Evolutionary conservation across 37 sponge, comb jelly and placozoan genomes (phyloP), one percentile per base, ranked within the genome.

Genomic region (Amphimedon queenslandica): DNA sequence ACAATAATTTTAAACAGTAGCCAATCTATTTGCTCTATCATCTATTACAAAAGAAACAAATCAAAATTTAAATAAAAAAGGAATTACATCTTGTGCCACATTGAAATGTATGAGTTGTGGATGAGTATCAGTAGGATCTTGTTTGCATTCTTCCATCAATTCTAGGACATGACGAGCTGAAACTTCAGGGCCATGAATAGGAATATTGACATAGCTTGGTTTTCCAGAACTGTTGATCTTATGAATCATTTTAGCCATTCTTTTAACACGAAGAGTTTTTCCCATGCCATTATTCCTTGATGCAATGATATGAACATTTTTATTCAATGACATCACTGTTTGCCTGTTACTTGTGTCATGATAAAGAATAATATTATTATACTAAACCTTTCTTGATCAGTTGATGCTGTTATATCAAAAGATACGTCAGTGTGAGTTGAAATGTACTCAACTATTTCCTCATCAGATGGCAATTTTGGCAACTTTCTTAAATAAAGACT

Each of bases 1-100:
- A 90, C 70, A 23, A 90, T 51, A 3, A 90, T 61, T 6, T 36
- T 33, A 42, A 90, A 90, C 24, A 84, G 77, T 3, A 84, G 56
- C 11, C 72, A 53, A 37, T 77, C 82, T 6, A 84, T 57, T 10
- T 81, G 72, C 25, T 56, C n/a, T 1, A 80, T 4, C 0, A 84
- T 73, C 86, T 85, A 39, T 23, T 23, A 20, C 5, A 6, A 60
- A n/a, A 5, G 28, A 60, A 60, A 60, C 13, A 47, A 47, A 60
- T 60, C 21, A 60, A n/a, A 25, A 60, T 60, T n/a, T 25, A 60
- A 30, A n/a, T 60, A 25, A 25, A n/a, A 60, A 60, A n/a, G 61
- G 8, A 6, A 13, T 60, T 60, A 60, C 61, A 60, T 13, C 8
- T n/a, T 60, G 61, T n/a, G 27, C 5, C 5, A 60, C 21, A 25